Conservation (phyloP, 2,888 invertebrate genomes). For the Troides oblongomaculatus region DNA sequence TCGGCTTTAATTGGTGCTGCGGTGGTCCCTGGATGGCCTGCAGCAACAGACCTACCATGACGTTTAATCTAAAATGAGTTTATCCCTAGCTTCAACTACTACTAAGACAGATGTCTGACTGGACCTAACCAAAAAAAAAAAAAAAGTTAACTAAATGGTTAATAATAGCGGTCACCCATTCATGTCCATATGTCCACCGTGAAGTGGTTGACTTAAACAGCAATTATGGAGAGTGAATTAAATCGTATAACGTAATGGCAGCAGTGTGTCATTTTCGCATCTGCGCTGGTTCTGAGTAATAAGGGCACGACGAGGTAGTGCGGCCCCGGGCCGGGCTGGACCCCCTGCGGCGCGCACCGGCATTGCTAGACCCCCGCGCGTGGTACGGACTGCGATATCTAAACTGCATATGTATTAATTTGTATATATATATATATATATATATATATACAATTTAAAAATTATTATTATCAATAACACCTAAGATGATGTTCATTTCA, state of each 20-base stretch:
- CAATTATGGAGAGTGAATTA: not conserved
- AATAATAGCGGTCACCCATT: too few species aligned
- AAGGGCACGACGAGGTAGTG: constrained; percentile 19
- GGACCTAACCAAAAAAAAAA: too few species aligned
- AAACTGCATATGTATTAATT: not conserved
- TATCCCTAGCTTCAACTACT: too few species aligned
- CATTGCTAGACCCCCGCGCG: constrained; percentile 16
- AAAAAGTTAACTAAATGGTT: too few species aligned
- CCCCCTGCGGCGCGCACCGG: constrained; percentile 17
- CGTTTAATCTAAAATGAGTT: too few species aligned
- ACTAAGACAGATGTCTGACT: too few species aligned
- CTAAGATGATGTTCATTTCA: too few species aligned
- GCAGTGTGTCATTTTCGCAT: constrained; percentile 15
- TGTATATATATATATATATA: too few species aligned
- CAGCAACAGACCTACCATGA: too few species aligned
- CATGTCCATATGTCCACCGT: not conserved
- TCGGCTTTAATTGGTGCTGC: too few species aligned
- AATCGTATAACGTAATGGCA: not conserved
- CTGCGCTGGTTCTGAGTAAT: constrained; percentile 13
- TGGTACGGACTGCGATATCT: constrained; percentile 9
- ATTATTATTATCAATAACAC: not conserved
- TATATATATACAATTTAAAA: not conserved
- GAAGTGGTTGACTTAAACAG: not conserved
- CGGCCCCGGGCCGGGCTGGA: not conserved
- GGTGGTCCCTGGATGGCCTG: too few species aligned